Conservation (phyloP, 64 coral and sea anemone species). For the Montipora cactus region DNA sequence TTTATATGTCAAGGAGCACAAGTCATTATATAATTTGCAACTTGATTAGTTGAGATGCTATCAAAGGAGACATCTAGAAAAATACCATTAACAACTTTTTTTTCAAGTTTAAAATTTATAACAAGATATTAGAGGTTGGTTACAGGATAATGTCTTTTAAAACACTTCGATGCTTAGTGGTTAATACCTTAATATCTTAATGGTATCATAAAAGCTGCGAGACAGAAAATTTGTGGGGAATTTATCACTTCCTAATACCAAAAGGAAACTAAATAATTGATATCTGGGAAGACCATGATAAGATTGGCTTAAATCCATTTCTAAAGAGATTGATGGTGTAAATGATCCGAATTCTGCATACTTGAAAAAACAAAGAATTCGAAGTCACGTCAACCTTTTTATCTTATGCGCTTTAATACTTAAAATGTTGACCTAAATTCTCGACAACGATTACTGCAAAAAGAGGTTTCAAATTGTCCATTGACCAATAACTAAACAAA, state of each 20-base stretch:
- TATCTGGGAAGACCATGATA: neutral
- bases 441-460: no score
- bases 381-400: no score
- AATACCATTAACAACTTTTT: no score
- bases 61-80: no score
- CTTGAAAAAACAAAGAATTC: no score
- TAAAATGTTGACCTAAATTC: no score
- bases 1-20: no score
- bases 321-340: no score
- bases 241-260: neutral
- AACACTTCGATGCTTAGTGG: neutral
- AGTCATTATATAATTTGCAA: no score
- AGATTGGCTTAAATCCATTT: neutral
- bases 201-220: neutral
- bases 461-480: neutral
- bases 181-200: neutral
- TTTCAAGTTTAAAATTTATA: neutral
- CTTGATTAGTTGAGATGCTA: no score
- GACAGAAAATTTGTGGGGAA: neutral
- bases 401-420: no score
- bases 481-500: neutral
- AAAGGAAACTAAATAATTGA: neutral
- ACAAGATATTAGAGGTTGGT: neutral
- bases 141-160: neutral
- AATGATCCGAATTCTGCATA: no score